Base-by-base conservation (phyloP, 2,797 vertebrate species). In the Tenualosa ilisha region DNA sequence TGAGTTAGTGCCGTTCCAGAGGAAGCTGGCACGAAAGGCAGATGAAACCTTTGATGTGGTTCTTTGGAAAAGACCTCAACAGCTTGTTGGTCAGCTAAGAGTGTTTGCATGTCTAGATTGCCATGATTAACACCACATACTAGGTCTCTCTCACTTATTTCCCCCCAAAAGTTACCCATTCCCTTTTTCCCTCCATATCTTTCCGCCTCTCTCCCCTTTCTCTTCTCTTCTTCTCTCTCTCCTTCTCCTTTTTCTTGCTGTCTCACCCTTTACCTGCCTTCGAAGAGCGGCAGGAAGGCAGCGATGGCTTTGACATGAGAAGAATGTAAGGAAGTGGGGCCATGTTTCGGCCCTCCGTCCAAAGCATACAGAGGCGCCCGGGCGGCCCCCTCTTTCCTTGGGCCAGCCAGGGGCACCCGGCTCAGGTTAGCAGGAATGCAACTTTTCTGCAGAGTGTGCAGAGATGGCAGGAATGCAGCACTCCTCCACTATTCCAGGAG, bases 401-500 rank as follows among this genome's bases (percentile, higher is more conserved):
- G 86, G 87, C 85, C 68, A 75, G 68, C 37, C 68, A 43, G 68
- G 68, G 68, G 68, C 68, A 40, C 31, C 68, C 68, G 37, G 68
- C 68, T 84, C 90, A 86, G 86, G 88, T 89, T 87, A 81, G 56
- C 50, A 85, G 92, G 93, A 94, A 93, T 93, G 92, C 85, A 84
- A 83, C 84, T 84, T 86, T 86, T 90, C 86, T 92, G 91, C 90
- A 88, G 51, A 59, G 61, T 26, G 11, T 90, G 85, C 68, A 84
- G 88, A 90, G 89, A 84, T 94, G 92, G 92, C 91, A 89, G 88
- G 86, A 86, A 89, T 90, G 88, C 3, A 31, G 13, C 24, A 17
- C 81, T 72, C 26, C 65, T 72, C 65, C 65, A 72, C 65, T 37
- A 72, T 31, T 72, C 65, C 31, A 72, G 26, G 13, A 37, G n/a